phyloP scores from a whole-genome alignment of 2,113 vertebrate species.

The Monarcha castaneiventris region DNA sequence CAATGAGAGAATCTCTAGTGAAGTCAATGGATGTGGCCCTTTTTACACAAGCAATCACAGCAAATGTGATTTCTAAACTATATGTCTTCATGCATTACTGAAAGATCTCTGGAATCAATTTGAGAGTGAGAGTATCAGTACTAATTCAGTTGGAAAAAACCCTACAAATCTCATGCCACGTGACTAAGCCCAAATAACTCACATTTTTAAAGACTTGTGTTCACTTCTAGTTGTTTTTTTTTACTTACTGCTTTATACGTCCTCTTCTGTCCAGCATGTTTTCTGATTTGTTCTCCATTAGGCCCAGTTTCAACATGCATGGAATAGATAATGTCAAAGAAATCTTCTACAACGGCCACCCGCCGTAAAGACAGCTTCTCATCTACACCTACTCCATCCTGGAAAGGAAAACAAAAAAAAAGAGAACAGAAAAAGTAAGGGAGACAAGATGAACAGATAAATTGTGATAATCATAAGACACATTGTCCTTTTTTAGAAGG shows the following conservation, averaged over 20 bases:
- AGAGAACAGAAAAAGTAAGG: conserved; percentile 13
- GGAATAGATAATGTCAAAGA: conserved; percentile 88
- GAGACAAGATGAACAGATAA: background rate
- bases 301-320: conserved; percentile 87
- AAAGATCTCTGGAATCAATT: background rate
- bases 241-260: conserved; percentile 86
- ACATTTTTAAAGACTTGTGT: background rate
- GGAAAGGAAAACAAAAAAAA: conserved; percentile 18
- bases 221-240: background rate
- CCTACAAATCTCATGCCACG: background rate
- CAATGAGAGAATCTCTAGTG: background rate
- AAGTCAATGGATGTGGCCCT: background rate
- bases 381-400: conserved; percentile 84
- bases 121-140: background rate
- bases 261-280: conserved; percentile 86
- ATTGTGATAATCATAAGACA: background rate
- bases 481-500: background rate
- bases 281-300: conserved; percentile 85
- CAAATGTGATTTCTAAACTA: background rate
- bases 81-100: background rate
- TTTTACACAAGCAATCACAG: background rate
- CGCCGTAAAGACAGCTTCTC: conserved; percentile 82
- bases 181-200: background rate
- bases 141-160: background rate
- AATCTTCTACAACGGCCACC: conserved; percentile 85